Evolutionary conservation across 2,888 invertebrate species (phyloP).

Genomic region (Chrysolina oricalcia): DNA sequence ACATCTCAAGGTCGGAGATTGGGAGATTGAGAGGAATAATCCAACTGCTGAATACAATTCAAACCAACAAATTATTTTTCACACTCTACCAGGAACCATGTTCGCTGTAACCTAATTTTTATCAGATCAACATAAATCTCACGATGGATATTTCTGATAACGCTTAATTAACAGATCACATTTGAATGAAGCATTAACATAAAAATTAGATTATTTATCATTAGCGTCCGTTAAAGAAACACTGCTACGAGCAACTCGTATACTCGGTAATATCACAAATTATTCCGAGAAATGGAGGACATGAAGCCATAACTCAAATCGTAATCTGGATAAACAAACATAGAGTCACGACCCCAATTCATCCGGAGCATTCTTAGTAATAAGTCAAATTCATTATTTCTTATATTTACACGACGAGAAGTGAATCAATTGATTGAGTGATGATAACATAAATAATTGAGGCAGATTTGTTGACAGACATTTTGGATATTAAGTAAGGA

Average conservation of each 20-base stretch:
- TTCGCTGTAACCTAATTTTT: background rate
- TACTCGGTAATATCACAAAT: slow-evolving; percentile 44
- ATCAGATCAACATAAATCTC: background rate
- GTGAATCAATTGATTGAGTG: slow-evolving; percentile 33
- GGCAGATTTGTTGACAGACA: too few relatives aligned
- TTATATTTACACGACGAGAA: slow-evolving; percentile 33
- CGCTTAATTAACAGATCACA: background rate
- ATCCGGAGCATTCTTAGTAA: slow-evolving; percentile 31
- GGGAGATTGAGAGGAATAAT: too few relatives aligned
- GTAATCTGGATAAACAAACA: slow-evolving; percentile 46
- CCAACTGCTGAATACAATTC: too few relatives aligned
- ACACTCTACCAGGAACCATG: too few relatives aligned
- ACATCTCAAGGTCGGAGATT: too few relatives aligned
- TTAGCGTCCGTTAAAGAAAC: background rate
- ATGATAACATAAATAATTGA: too few relatives aligned
- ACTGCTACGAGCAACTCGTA: slow-evolving; percentile 25
- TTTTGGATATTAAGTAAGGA: too few relatives aligned
- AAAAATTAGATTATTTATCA: slow-evolving; percentile 15
- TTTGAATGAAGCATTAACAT: slow-evolving; percentile 7
- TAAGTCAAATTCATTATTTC: slow-evolving; percentile 35
- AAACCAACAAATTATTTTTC: too few relatives aligned
- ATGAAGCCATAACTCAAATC: slow-evolving; percentile 35
- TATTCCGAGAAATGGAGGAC: slow-evolving; percentile 46
- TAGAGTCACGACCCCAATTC: slow-evolving; percentile 50
- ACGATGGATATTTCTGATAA: background rate